Base-by-base conservation (phyloP, 2,888 invertebrate species). In the Parnassius smintheus region DNA sequence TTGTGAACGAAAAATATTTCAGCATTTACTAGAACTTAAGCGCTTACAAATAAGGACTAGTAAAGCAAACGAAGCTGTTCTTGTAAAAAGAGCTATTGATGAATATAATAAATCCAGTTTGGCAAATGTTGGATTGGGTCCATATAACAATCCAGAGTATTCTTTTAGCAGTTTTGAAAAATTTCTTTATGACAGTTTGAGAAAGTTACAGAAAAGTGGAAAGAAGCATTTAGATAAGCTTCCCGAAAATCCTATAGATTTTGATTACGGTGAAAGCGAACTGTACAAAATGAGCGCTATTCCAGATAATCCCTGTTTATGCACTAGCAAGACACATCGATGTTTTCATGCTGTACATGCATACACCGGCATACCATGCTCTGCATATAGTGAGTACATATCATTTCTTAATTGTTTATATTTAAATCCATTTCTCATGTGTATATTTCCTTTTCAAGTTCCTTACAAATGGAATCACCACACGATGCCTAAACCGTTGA, bases 301-400 rank as follows among this genome's bases (percentile, higher is more conserved):
- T 66, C 93, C 92, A 25, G 95, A 95, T 72, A 96, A 96, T 81
- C 96, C 96, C 2, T 93, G 96, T 68, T 92, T 96, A 64, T 98
- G 98, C 81, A 96, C 96, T 12, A 96, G 95, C 71, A 95, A 96
- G 76, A 98, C 98, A 2, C 97, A 98, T 81, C 93, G 97, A 70
- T 98, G 98, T 86, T 95, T 96, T 80, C 98, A 98, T 80, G 97
- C 97, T 2, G 95, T 97, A 10, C 97, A 98, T 82, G 97, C 98
- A 41, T 98, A 98, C 79, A 97, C 97, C 2, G 96, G 96, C 10
- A 93, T 97, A 61, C 98, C 98, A 2, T 96, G 96, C 82, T 96
- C 96, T 49, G 96, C 96, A 50, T 97, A 96, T 83, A 94, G 96
- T 97, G 92, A 95, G 96, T 94, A 74, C 62, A 13, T 18, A 56